phyloP scores from a whole-genome alignment of 1,140 invertebrate species.

The Drosophila triauraria region DNA sequence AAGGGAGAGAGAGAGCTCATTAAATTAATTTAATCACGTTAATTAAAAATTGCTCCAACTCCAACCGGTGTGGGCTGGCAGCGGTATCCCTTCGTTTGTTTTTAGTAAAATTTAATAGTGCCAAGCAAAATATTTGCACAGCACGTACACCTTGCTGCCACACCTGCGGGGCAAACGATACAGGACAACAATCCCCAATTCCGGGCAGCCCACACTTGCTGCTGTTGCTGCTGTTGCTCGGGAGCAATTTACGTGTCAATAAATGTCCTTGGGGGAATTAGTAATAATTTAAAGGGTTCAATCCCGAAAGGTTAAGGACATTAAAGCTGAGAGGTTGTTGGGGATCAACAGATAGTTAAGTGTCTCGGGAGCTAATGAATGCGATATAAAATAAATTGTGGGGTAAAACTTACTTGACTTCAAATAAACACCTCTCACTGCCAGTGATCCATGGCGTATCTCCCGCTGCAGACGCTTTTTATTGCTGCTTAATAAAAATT shows the following conservation, averaged over 20 bases:
- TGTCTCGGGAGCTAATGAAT: not conserved
- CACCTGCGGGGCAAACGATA: slow-evolving; percentile 46
- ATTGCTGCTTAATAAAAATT: slow-evolving; percentile 60
- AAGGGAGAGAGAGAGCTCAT: slow-evolving; percentile 50
- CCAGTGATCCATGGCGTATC: slow-evolving; percentile 1
- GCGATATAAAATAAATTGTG: slow-evolving; percentile 7
- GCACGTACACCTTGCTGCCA: slow-evolving; percentile 56
- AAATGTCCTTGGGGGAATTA: slow-evolving; percentile 47
- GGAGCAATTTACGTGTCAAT: slow-evolving; percentile 55
- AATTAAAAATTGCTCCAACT: slow-evolving; percentile 63
- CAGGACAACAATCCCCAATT: slow-evolving; percentile 9
- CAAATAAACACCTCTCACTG: not conserved
- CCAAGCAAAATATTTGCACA: slow-evolving; percentile 68
- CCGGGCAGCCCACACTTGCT: slow-evolving; percentile 26
- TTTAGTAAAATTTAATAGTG: slow-evolving; percentile 72
- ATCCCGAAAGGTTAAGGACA: slow-evolving; percentile 2
- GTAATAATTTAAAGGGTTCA: slow-evolving; percentile 35
- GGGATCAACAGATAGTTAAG: slow-evolving; percentile 10
- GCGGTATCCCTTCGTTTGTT: slow-evolving; percentile 45
- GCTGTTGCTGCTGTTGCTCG: slow-evolving; percentile 22
- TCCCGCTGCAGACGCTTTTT: slow-evolving; percentile 19
- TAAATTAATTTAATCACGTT: slow-evolving; percentile 80
- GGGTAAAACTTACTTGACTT: not conserved
- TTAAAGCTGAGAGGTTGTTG: not conserved
- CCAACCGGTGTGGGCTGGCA: not conserved